These are phyloP conservation scores for Cotesia glomerata DNA, from an alignment of 1,140 invertebrate species.

Conservation along the genomic window DNA sequence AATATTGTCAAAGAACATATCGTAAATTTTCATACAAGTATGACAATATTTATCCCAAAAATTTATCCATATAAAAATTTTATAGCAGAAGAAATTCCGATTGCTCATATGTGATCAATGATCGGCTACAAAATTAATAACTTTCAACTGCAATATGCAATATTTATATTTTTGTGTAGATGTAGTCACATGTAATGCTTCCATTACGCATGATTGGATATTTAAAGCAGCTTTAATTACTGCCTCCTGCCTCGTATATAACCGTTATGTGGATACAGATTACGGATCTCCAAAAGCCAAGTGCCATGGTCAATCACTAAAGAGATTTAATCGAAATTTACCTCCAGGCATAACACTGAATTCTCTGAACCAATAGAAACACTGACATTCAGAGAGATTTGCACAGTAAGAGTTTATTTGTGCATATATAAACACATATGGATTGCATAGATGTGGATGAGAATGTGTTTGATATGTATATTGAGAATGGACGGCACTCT, in stretches of 20 bases:
- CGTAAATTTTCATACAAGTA: no score
- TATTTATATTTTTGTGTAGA: no score
- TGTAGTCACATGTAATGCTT: no score
- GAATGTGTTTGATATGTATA: slow-evolving; percentile 24
- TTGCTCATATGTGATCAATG: not conserved
- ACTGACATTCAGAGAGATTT: slow-evolving; percentile 25
- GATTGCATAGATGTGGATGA: no score
- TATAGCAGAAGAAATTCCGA: not conserved
- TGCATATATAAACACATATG: not conserved
- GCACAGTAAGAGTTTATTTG: not conserved
- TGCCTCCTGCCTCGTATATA: not conserved
- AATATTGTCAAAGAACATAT: no score
- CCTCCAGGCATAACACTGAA: slow-evolving; percentile 34
- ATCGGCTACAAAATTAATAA: no score
- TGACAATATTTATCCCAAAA: no score
- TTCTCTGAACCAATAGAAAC: slow-evolving; percentile 8
- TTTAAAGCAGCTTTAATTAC: not conserved
- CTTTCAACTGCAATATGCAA: no score
- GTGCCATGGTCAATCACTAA: slow-evolving; percentile 42
- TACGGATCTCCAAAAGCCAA: slow-evolving; percentile 30
- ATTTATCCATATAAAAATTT: not conserved
- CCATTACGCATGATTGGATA: no score
- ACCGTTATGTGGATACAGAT: not conserved
- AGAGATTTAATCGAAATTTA: slow-evolving; percentile 44
- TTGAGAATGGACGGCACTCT: slow-evolving; percentile 20